Conservation (phyloP, 2,888 invertebrate genomes). For the Lucinisca nassula region DNA sequence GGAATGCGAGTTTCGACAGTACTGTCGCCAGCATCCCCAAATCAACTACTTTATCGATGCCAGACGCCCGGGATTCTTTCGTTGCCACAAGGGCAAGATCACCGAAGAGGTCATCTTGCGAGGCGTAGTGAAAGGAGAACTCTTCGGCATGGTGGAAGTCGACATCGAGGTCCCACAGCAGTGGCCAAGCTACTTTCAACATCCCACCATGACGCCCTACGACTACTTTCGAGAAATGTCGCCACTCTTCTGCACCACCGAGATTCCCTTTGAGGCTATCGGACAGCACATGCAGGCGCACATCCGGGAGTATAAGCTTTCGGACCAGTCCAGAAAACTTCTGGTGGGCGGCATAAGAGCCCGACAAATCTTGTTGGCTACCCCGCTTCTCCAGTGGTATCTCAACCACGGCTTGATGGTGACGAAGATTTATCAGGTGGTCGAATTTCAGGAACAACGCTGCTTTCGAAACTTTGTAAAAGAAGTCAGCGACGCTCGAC, state of each 20-base stretch:
- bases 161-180: constrained; percentile 41
- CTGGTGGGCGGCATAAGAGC: constrained; percentile 15
- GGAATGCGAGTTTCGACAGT: constrained; percentile 34
- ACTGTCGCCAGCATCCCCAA: background rate
- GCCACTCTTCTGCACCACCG: constrained; percentile 40
- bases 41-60: background rate
- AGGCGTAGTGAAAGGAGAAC: background rate
- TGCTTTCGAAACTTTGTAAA: background rate
- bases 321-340: background rate
- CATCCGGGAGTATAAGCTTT: background rate
- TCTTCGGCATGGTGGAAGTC: constrained; percentile 4
- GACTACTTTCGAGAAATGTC: constrained; percentile 52
- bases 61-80: no score
- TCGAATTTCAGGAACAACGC: background rate
- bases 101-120: background rate
- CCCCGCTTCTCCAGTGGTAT: constrained; percentile 8
- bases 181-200: background rate
- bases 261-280: constrained; percentile 18
- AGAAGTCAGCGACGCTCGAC: constrained; percentile 33
- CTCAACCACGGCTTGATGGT: constrained; percentile 47
- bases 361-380: background rate
- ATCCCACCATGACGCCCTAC: background rate
- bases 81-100: no score
- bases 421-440: background rate
- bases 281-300: constrained; percentile 1